Base-by-base conservation (phyloP, 2,113 vertebrate species). In the Hystrix brachyura region DNA sequence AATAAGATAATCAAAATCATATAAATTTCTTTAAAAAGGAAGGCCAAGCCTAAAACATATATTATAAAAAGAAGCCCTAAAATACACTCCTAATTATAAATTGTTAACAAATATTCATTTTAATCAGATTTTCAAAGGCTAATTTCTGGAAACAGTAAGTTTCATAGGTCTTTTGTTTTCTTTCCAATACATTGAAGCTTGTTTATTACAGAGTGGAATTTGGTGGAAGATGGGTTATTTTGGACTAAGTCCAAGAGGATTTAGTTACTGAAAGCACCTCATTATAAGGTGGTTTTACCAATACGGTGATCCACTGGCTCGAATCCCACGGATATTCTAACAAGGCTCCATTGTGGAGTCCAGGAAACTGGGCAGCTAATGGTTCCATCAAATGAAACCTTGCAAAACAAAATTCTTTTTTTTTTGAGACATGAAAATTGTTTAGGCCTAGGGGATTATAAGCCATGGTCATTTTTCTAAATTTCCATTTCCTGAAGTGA, bases 241-340 rank as follows among this genome's bases (percentile, higher is more conserved):
- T 95, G 96, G 91, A 96, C 57, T 38, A 94, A 48, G 71, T 92
- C 95, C 96, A 97, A 96, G 90, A 92, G 69, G 55, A 85, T 76
- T 82, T 84, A 96, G 95, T 88, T 95, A 94, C 81, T 97, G 94
- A 97, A 97, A 97, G 94, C 72, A 91, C 82, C 95, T 97, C 88
- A 92, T 97, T 98, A 94, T 96, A 91, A 94, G 85, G 91, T 94
- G 91, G 93, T 85, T 90, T 95, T 91, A 96, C 81, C 95, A 96
- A 97, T 83, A 96, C 96, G 91, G 93, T 93, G 96, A 93, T 94
- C 93, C 57, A 82, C 14, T 83, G 95, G 91, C 94, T 95, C 62
- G 48, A 86, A 94, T 87, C 90, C 80, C 69, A 91, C 74, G 71
- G 46, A 92, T 69, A 87, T 84, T 96, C 32, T 85, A 97, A 95